These are phyloP conservation scores for Hirtodrosophila duncani DNA, from an alignment of 2,888 invertebrate genomes.

Conservation along the genomic window DNA sequence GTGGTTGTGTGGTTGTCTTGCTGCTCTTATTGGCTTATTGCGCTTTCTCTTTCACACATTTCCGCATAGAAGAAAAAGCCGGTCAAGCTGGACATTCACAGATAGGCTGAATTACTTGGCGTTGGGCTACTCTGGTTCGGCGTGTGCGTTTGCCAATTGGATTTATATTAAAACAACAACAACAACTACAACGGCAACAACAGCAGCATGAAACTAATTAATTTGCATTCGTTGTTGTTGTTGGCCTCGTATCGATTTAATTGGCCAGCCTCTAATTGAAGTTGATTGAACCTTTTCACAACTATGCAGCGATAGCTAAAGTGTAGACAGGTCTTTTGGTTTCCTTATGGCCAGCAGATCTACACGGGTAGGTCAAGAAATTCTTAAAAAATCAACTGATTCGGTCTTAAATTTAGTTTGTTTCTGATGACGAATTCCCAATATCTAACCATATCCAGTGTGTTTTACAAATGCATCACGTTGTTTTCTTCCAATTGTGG, in stretches of 20 bases:
- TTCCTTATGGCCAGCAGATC: no score
- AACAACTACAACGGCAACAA: background rate
- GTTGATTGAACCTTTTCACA: slow-evolving; percentile 63
- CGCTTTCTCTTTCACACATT: slow-evolving; percentile 69
- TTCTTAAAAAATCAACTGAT: no score
- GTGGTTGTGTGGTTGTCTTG: slow-evolving; percentile 3
- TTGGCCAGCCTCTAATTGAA: slow-evolving; percentile 50
- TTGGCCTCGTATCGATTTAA: slow-evolving; percentile 51
- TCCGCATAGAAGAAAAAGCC: slow-evolving; percentile 56
- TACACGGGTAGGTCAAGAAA: background rate
- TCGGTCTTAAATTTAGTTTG: no score
- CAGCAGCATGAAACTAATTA: slow-evolving; percentile 40
- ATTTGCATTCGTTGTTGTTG: slow-evolving; percentile 47
- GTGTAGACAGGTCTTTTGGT: background rate
- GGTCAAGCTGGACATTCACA: slow-evolving; percentile 44
- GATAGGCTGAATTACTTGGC: slow-evolving; percentile 31
- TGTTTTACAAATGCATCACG: no score
- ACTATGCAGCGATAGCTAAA: background rate
- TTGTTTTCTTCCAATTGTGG: no score
- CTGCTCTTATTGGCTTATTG: slow-evolving; percentile 62
- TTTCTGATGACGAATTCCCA: no score
- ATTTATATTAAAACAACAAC: slow-evolving; percentile 12
- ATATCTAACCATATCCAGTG: no score
- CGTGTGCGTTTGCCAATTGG: slow-evolving; percentile 31
- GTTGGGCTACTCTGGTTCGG: no score